Conservation (phyloP, 2,888 invertebrate genomes). For the Molorchus minor region DNA sequence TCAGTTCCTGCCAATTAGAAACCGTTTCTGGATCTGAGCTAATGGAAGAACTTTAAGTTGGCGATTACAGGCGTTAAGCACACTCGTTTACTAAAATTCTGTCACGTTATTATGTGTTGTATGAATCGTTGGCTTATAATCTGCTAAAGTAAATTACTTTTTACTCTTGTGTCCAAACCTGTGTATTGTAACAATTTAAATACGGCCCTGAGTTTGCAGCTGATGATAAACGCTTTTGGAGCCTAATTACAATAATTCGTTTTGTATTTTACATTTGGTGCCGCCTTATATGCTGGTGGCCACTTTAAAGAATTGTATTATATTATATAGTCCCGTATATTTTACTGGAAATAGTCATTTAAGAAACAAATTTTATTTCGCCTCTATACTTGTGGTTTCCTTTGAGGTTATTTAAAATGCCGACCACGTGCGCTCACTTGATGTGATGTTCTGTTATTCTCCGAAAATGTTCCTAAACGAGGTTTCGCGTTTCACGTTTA, state of each 20-base stretch:
- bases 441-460: background rate
- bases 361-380: background rate
- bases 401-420: constrained; percentile 2
- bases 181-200: too few relatives aligned
- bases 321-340: background rate
- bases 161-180: too few relatives aligned
- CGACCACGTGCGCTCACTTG: background rate
- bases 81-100: too few relatives aligned
- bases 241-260: background rate
- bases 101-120: too few relatives aligned
- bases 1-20: too few relatives aligned
- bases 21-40: too few relatives aligned
- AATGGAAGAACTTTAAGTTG: too few relatives aligned
- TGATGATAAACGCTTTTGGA: background rate
- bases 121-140: too few relatives aligned
- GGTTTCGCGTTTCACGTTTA: background rate
- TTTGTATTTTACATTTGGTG: background rate
- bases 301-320: background rate
- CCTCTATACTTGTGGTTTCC: background rate
- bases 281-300: background rate
- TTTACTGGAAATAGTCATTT: background rate
- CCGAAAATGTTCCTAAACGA: background rate
- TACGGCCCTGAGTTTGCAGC: too few relatives aligned
- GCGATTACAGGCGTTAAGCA: too few relatives aligned
- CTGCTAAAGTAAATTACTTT: too few relatives aligned